Conservation (phyloP, 1,140 invertebrate species). For the Listronotus bonariensis region DNA sequence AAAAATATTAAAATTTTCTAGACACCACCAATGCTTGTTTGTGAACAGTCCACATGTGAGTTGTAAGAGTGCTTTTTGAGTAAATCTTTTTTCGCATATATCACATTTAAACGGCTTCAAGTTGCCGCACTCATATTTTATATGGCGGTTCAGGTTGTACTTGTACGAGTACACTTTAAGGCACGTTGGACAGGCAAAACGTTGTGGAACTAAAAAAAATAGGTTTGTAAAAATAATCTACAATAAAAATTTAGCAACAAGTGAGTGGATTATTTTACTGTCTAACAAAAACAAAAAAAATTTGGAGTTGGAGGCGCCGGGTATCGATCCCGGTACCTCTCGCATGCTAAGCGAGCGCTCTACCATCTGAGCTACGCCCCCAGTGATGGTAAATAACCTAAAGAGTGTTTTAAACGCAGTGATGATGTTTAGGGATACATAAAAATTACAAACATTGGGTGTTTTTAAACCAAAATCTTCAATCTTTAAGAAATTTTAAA, state of each 20-base stretch:
- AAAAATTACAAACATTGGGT: too few relatives aligned
- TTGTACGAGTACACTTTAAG: neutral
- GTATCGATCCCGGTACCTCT: constrained; percentile 53
- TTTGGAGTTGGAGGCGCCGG: too few relatives aligned
- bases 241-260: neutral
- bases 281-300: too few relatives aligned
- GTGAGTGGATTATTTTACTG: too few relatives aligned
- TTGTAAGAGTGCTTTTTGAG: neutral
- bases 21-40: neutral
- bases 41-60: neutral
- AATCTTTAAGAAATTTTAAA: too few relatives aligned
- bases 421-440: too few relatives aligned
- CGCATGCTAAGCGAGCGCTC: constrained; percentile 54
- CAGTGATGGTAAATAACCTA: too few relatives aligned
- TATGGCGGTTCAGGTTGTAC: constrained; percentile 8
- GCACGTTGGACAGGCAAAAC: neutral
- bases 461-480: too few relatives aligned
- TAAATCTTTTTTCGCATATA: constrained; percentile 1
- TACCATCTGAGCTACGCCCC: constrained; percentile 53
- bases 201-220: neutral
- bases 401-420: too few relatives aligned
- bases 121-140: constrained; percentile 7
- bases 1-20: too few relatives aligned
- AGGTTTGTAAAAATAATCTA: neutral
- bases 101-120: constrained; percentile 2